Percentiles rank a stretch among this genome's conserved stretches.
These are phyloP conservation scores for Ceratosolen fusciceps DNA, from an alignment of 1,140 invertebrate genomes.

Conservation along the genomic window DNA sequence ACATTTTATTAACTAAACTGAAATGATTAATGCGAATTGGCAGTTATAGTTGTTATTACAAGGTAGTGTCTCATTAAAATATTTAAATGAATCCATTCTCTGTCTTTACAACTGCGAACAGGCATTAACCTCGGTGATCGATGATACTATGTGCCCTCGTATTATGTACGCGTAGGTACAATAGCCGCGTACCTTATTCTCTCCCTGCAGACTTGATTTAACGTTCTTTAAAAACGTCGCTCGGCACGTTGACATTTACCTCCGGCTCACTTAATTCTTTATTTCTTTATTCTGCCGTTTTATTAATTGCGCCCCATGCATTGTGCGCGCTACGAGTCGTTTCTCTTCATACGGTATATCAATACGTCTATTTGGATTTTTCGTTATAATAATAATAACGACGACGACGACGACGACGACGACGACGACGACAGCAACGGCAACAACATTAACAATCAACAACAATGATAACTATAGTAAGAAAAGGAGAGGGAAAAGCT, in stretches of 20 bases:
- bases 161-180: not conserved
- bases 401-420: too few relatives aligned
- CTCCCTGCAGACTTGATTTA: not conserved
- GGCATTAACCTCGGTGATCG: slow-evolving; percentile 43
- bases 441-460: too few relatives aligned
- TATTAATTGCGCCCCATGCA: too few relatives aligned
- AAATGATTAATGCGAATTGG: not conserved
- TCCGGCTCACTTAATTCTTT: not conserved
- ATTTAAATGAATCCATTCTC: slow-evolving; percentile 39
- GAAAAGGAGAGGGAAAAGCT: too few relatives aligned
- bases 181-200: not conserved
- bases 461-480: too few relatives aligned
- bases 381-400: too few relatives aligned
- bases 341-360: too few relatives aligned
- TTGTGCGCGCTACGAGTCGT: too few relatives aligned
- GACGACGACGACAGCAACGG: too few relatives aligned
- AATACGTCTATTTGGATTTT: too few relatives aligned
- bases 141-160: slow-evolving; percentile 26
- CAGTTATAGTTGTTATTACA: not conserved
- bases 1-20: not conserved
- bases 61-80: slow-evolving; percentile 5
- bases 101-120: slow-evolving; percentile 38
- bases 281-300: too few relatives aligned
- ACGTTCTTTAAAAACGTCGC: not conserved
- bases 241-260: not conserved